phyloP scores from a whole-genome alignment of 2,113 vertebrate species.

The Gambusia holbrooki region DNA sequence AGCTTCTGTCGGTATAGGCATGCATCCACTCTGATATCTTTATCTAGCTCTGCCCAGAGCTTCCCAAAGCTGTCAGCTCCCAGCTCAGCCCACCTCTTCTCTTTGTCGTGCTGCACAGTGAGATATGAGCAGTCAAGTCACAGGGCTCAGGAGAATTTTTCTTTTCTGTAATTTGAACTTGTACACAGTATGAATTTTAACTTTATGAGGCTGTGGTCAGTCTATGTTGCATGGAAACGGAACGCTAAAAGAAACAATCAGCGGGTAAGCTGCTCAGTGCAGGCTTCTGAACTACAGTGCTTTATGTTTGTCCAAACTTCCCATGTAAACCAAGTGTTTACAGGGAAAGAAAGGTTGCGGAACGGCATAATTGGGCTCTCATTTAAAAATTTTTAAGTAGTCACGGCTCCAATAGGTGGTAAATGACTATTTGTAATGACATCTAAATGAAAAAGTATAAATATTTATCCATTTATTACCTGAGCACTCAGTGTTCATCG shows the following conservation, averaged over 20 bases:
- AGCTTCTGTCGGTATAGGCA: constrained; percentile 25
- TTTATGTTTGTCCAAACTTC: constrained; percentile 38
- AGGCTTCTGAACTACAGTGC: constrained; percentile 52
- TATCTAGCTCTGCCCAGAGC: constrained; percentile 59
- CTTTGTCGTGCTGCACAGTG: constrained; percentile 29
- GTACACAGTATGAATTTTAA: constrained; percentile 22
- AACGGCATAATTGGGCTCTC: constrained; percentile 13
- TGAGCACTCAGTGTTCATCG: too few species aligned
- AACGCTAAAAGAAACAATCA: constrained; percentile 21
- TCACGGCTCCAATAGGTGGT: constrained; percentile 7
- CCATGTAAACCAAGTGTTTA: constrained; percentile 38
- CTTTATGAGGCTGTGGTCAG: constrained; percentile 19
- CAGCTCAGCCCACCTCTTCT: constrained; percentile 26
- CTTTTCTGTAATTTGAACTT: constrained; percentile 14
- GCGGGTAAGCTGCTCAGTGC: constrained; percentile 12
- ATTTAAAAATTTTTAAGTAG: neutral
- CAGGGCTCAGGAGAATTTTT: constrained; percentile 9
- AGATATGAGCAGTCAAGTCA: constrained; percentile 27
- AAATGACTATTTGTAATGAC: constrained; percentile 21
- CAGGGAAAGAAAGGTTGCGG: constrained; percentile 37
- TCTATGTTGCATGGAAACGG: constrained; percentile 8
- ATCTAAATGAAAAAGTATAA: neutral
- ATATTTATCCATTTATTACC: neutral
- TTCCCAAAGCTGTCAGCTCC: constrained; percentile 48
- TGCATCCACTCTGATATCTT: constrained; percentile 49